Base-by-base conservation (phyloP, 2,113 vertebrate genomes). In the Sterna hirundo region DNA sequence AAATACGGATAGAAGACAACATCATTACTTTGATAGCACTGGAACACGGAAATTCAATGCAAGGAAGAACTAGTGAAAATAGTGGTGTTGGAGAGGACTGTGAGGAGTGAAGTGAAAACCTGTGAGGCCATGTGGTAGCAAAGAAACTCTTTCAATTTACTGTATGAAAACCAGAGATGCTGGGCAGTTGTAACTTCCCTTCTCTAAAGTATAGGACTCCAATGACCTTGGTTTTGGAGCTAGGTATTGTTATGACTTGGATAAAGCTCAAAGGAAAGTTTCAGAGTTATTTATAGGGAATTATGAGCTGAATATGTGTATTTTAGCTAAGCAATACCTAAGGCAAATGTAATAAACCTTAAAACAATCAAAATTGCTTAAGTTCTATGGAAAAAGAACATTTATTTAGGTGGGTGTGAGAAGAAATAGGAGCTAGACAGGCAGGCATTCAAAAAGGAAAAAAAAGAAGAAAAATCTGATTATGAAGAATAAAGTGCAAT, bases 241-340 rank as follows among this genome's bases (percentile, higher is more conserved):
- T 86, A 68, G 47, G 15, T 71, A 21, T 12, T 76, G 46, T 77
- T 96, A 65, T 25, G 57, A 81, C 58, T 92, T 96, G 94, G 88
- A 87, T 38, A 68, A 62, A 90, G 68, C 87, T 93, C 78, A 94
- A 94, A 96, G 83, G 22, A 87, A 94, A 87, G 14, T 52, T 86
- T 16, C 21, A 66, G 54, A 81, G 62, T 86, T 89, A 91, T 91
- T 90, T 83, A 62, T 86, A 94, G 83, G 3, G 9, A 81, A 78
- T 87, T 86, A 87, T 15, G 60, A 72, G 85, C 44, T 52, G 65
- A 80, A 74, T 77, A 70, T 80, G 25, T 90, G 60, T 81, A 52
- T 93, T 92, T 86, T 86, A 86, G 27, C 65, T 90, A 74, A 90
- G 78, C 47, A 85, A 60, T 94, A 91, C 81, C 87, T 88, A 74